phyloP scores from a whole-genome alignment of 2,888 invertebrate genomes.

The Limnephilus rhombicus region DNA sequence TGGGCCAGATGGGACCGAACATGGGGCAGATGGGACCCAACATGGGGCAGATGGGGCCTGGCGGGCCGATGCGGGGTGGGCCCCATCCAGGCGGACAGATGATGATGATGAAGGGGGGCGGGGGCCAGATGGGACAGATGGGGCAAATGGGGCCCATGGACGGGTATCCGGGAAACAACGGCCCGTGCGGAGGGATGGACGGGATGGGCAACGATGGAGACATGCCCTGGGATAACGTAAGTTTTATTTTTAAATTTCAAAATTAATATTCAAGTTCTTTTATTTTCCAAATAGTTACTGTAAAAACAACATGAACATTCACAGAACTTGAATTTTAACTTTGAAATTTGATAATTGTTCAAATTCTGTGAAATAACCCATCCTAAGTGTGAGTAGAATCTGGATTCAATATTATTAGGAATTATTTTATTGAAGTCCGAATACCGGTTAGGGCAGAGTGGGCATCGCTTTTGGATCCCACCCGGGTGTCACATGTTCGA shows the following conservation, averaged over 20 bases:
- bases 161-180: constrained; percentile 77
- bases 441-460: too few relatives aligned
- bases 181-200: constrained; percentile 80
- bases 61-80: constrained; percentile 71
- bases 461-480: too few relatives aligned
- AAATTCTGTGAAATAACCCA: too few relatives aligned
- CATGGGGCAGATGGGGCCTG: constrained; percentile 78
- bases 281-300: too few relatives aligned
- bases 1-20: constrained; percentile 73
- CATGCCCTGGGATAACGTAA: constrained; percentile 76
- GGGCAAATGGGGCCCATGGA: constrained; percentile 76
- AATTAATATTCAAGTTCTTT: too few relatives aligned
- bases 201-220: constrained; percentile 80
- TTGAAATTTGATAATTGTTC: too few relatives aligned
- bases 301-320: too few relatives aligned
- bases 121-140: constrained; percentile 71
- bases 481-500: too few relatives aligned
- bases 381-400: too few relatives aligned
- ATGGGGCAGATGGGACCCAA: constrained; percentile 76
- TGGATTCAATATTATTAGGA: too few relatives aligned
- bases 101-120: constrained; percentile 78
- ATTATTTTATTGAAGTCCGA: too few relatives aligned
- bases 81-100: constrained; percentile 72
- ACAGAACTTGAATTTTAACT: too few relatives aligned
- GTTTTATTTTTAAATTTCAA: constrained; percentile 27